A percentile compares a stretch with the other conserved stretches of the same genome.
Evolutionary conservation across 2,113 vertebrate genomes (phyloP).

Genomic region (Mormoops blainvillei): DNA sequence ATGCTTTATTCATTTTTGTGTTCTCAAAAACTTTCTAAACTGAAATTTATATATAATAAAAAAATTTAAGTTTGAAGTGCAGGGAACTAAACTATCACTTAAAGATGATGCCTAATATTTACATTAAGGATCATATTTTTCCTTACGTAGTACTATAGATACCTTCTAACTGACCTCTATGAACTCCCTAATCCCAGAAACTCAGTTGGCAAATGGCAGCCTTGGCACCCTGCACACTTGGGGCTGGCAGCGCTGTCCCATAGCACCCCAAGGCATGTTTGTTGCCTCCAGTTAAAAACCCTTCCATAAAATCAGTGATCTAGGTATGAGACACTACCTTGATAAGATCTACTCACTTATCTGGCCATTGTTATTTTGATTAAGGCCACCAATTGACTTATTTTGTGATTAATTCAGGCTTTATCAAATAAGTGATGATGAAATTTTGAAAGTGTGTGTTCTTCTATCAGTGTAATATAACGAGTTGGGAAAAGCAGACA

Average conservation of each 20-base stretch:
- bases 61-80: neutral
- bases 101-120: neutral
- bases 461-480: neutral
- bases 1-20: neutral
- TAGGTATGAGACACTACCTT: neutral
- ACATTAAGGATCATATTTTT: neutral
- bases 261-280: neutral
- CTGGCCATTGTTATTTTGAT: neutral
- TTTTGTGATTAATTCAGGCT: neutral
- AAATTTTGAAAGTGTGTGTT: neutral
- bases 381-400: neutral
- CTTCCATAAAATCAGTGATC: neutral
- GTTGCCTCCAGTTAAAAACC: neutral
- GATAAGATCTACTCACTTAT: neutral
- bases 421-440: neutral
- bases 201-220: neutral
- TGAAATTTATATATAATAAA: neutral
- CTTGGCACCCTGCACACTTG: no score
- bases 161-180: neutral
- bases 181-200: neutral
- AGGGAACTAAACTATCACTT: neutral
- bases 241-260: neutral
- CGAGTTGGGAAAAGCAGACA: neutral
- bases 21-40: neutral
- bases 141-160: neutral